Evolutionary conservation across 2,888 invertebrate genomes (phyloP).

Genomic region (Phengaris alcon): DNA sequence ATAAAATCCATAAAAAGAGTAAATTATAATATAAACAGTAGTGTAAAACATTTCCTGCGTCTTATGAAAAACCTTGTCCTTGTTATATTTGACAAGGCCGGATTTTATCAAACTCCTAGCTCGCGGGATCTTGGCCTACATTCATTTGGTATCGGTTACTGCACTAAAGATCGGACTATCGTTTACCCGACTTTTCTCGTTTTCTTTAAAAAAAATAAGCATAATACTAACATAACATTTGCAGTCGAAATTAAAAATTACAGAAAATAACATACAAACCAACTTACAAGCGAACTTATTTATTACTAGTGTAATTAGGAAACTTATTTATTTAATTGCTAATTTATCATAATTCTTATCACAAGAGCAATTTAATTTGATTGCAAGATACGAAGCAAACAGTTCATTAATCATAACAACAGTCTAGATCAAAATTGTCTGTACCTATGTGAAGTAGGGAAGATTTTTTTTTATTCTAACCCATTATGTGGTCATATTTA

Average conservation of each 20-base stretch:
- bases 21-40: neutral
- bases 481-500: too few relatives aligned
- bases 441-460: too few relatives aligned
- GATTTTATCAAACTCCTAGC: conserved; percentile 18
- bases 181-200: neutral
- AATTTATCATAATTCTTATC: neutral
- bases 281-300: neutral
- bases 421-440: too few relatives aligned
- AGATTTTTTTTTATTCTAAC: too few relatives aligned
- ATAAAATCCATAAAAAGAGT: neutral
- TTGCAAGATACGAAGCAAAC: neutral
- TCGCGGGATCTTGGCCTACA: conserved; percentile 22
- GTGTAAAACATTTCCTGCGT: neutral
- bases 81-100: conserved; percentile 20
- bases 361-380: neutral
- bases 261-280: neutral
- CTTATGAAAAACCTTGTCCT: conserved; percentile 20
- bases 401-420: neutral
- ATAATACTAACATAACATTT: too few relatives aligned
- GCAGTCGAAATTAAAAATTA: too few relatives aligned
- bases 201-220: neutral
- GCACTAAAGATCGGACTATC: neutral
- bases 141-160: conserved; percentile 20
- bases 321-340: neutral
- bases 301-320: neutral